Conservation (phyloP, 1,140 invertebrate species). For the Cotesia vestalis region DNA sequence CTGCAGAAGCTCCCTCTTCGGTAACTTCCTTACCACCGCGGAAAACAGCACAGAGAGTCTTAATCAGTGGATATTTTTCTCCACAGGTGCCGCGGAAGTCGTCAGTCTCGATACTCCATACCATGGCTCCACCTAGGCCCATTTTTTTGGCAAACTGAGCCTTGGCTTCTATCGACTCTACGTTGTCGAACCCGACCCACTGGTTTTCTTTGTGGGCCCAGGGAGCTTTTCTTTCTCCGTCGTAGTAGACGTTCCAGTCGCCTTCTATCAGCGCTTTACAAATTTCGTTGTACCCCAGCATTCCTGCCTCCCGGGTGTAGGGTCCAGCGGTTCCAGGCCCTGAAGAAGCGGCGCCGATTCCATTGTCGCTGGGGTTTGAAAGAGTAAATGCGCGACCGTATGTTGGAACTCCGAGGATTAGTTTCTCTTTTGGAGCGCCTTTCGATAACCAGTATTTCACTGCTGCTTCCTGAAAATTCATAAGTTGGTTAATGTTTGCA, state of each 20-base stretch:
- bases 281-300: constrained; percentile 59
- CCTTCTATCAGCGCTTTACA: constrained; percentile 37
- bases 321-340: constrained; percentile 56
- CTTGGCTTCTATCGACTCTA: constrained; percentile 56
- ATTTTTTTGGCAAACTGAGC: constrained; percentile 65
- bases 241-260: constrained; percentile 9
- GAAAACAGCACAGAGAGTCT: constrained; percentile 65
- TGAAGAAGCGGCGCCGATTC: constrained; percentile 52
- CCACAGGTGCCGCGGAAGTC: constrained; percentile 73
- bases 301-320: constrained; percentile 62
- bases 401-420: constrained; percentile 74
- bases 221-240: constrained; percentile 56
- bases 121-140: constrained; percentile 73
- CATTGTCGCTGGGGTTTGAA: constrained; percentile 51
- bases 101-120: constrained; percentile 81
- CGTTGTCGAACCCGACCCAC: constrained; percentile 86
- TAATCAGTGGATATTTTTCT: constrained; percentile 71
- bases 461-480: constrained; percentile 54
- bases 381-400: constrained; percentile 77
- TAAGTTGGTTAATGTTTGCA: too few relatives aligned
- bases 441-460: constrained; percentile 69
- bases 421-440: constrained; percentile 65
- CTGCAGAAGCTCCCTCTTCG: background rate
- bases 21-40: constrained; percentile 31
- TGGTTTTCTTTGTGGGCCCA: constrained; percentile 78